Evolutionary conservation across 2,888 invertebrate species (phyloP).

Genomic region (Panopea generosa): DNA sequence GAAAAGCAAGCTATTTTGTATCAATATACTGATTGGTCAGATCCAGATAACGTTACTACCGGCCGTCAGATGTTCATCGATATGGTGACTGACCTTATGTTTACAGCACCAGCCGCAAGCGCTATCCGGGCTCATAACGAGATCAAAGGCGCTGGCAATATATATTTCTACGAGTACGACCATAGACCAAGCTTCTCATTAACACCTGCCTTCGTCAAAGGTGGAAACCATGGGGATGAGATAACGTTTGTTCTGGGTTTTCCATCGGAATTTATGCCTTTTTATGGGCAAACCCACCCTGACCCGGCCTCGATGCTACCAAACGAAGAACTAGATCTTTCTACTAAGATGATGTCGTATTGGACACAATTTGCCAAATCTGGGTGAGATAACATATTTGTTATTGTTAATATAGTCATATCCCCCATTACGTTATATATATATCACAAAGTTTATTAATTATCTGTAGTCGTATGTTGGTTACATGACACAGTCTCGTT

Average conservation of each 20-base stretch:
- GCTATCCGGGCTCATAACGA: background rate
- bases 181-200: slow-evolving; percentile 17
- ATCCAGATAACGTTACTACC: background rate
- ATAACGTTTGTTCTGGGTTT: slow-evolving; percentile 29
- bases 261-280: background rate
- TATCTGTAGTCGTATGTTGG: too few relatives aligned
- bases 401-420: too few relatives aligned
- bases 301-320: background rate
- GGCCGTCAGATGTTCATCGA: background rate
- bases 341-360: slow-evolving; percentile 11
- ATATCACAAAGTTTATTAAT: too few relatives aligned
- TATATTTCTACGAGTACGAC: slow-evolving; percentile 29
- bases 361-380: slow-evolving; percentile 38
- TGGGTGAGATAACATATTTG: slow-evolving; percentile 14
- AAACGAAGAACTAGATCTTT: slow-evolving; percentile 5
- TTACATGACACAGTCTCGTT: too few relatives aligned
- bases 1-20: background rate
- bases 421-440: too few relatives aligned
- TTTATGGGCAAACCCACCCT: background rate
- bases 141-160: background rate
- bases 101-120: slow-evolving; percentile 1
- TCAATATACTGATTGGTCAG: slow-evolving; percentile 21
- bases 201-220: slow-evolving; percentile 1
- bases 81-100: slow-evolving; percentile 11
- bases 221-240: slow-evolving; percentile 30